A percentile compares a stretch with the other conserved stretches of the same genome.
phyloP scores from a whole-genome alignment of 2,113 vertebrate genomes.

The Chaetodon trifascialis region DNA sequence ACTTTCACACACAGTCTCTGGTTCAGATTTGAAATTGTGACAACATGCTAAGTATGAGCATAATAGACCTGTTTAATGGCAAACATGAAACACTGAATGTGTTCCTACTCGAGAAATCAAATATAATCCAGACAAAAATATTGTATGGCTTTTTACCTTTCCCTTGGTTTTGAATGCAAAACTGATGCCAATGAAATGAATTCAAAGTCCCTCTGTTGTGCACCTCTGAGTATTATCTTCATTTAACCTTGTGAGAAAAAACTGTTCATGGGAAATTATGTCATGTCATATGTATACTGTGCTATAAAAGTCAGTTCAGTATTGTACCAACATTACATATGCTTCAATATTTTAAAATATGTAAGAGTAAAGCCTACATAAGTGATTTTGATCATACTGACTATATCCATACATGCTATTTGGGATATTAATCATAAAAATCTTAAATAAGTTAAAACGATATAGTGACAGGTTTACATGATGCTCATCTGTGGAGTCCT shows the following conservation, averaged over 20 bases:
- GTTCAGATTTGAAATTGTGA: not conserved
- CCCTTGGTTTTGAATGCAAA: not conserved
- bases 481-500: no score
- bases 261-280: not conserved
- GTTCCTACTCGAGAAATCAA: not conserved
- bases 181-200: not conserved
- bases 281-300: not conserved
- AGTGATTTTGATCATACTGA: no score
- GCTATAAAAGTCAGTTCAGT: not conserved
- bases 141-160: not conserved
- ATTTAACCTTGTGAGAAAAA: not conserved
- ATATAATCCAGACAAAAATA: not conserved
- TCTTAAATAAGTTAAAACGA: no score
- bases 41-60: not conserved
- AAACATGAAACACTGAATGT: not conserved
- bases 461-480: no score
- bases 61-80: not conserved
- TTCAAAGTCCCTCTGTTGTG: not conserved
- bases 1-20: no score
- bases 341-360: no score
- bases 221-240: not conserved
- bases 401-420: no score
- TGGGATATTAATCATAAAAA: no score
- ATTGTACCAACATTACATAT: no score
- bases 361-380: no score